Evolutionary conservation across 2,888 invertebrate genomes (phyloP), one percentile per base, ranked within the genome.

Genomic region (Tipula lateralis): DNA sequence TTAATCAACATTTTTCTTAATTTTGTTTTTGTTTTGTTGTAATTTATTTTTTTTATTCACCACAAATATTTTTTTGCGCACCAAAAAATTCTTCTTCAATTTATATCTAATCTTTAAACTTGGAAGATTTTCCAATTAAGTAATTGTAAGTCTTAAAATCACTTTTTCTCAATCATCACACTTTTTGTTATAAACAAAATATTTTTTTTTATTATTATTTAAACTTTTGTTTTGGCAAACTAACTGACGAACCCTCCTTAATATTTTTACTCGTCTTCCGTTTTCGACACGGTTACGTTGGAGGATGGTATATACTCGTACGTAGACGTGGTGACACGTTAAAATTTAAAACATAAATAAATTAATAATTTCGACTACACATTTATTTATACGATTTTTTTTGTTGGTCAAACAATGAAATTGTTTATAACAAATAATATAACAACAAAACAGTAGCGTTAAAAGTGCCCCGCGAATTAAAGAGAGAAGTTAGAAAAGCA

Each of bases 331-430:
- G 66, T n/a, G n/a, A 66, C 66, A 66, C 66, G 66, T 19, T 66
- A 66, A 66, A 66, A 66, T 66, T 66, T 66, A 24, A 66, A 66
- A 66, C 24, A 6, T 6, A 66, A 66, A 24, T 66, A 66, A 66
- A 66, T 66, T 66, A 66, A 66, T 12, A 19, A 66, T 9, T 24
- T 19, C 9, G 19, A 24, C 1, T 9, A 24, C 66, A 66, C 66
- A 9, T 66, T 66, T 66, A 66, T 66, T 66, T 66, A 66, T 66
- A 66, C 66, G 66, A 66, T 66, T 66, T 50, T 66, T 66, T 24
- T n/a, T n/a, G n/a, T n/a, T 66, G 66, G 66, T 1, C 24, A 66
- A 66, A 66, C 66, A 66, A 19, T 66, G 12, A 66, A 66, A 9
- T 66, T 19, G 66, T 66, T 66, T 24, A 66, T 66, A 66, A 66